phyloP scores from a whole-genome alignment of 2,113 vertebrate genomes.

The Festucalex cinctus region DNA sequence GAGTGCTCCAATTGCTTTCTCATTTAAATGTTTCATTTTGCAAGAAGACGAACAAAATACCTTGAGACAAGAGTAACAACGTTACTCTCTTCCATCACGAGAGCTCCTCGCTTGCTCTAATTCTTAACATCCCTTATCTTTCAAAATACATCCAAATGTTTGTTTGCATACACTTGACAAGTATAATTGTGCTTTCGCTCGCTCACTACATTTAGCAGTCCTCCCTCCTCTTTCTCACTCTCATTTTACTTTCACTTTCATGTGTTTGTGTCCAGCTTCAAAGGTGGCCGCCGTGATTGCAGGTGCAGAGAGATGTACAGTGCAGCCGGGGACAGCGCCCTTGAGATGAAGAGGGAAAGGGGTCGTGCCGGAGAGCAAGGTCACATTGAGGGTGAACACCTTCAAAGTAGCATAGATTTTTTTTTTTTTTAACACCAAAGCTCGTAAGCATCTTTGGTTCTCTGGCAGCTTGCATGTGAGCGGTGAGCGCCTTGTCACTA shows the following conservation, averaged over 20 bases:
- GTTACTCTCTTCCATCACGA: neutral
- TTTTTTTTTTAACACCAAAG: conserved; percentile 11
- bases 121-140: neutral
- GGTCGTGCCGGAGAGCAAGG: conserved; percentile 14
- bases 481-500: conserved; percentile 7
- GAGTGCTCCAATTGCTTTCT: too few species aligned
- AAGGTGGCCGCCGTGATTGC: conserved; percentile 31
- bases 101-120: neutral
- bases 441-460: conserved; percentile 9
- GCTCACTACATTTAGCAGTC: neutral
- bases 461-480: conserved; percentile 4
- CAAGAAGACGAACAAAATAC: neutral
- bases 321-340: conserved; percentile 5
- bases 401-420: conserved; percentile 24
- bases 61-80: neutral
- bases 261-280: conserved; percentile 40
- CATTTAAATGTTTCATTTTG: too few species aligned
- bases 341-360: conserved; percentile 1
- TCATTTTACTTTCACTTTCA: conserved; percentile 18
- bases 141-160: neutral
- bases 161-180: neutral
- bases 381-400: conserved; percentile 6
- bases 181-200: neutral
- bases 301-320: conserved; percentile 11
- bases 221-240: neutral